Evolutionary conservation across 2,113 vertebrate species (phyloP).

Genomic region (Naja naja): DNA sequence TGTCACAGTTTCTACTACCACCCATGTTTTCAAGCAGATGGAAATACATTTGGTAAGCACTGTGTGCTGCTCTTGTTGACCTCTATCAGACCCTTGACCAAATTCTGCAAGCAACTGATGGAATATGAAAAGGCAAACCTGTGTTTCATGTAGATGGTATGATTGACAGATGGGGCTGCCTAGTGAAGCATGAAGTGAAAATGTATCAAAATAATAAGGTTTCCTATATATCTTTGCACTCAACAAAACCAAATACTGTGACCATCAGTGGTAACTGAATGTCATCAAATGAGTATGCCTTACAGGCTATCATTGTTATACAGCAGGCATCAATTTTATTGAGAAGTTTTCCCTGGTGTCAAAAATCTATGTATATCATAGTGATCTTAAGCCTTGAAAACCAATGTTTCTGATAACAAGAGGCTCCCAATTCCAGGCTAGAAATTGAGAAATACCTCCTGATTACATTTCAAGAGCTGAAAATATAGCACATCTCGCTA

Average conservation of each 20-base stretch:
- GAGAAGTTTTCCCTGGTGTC: background rate
- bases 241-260: conserved; percentile 5
- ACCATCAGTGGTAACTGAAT: conserved; percentile 8
- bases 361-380: background rate
- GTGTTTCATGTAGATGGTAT: conserved; percentile 14
- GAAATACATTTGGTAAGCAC: conserved; percentile 10
- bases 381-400: background rate
- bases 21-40: background rate
- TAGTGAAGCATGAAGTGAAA: conserved; percentile 17
- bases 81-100: conserved; percentile 16
- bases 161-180: conserved; percentile 22
- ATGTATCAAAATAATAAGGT: conserved; percentile 25
- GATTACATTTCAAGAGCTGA: background rate
- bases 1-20: background rate
- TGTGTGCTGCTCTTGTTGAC: conserved; percentile 7
- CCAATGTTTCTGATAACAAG: background rate
- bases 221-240: conserved; percentile 16
- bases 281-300: conserved; percentile 13
- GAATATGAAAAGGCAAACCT: conserved; percentile 26
- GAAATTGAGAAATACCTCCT: background rate
- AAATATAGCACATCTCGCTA: background rate
- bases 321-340: background rate
- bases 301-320: conserved; percentile 5
- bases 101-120: conserved; percentile 20
- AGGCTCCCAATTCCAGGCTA: background rate